Evolutionary conservation across 2,888 invertebrate genomes (phyloP).

Genomic region (Netelia virgata): DNA sequence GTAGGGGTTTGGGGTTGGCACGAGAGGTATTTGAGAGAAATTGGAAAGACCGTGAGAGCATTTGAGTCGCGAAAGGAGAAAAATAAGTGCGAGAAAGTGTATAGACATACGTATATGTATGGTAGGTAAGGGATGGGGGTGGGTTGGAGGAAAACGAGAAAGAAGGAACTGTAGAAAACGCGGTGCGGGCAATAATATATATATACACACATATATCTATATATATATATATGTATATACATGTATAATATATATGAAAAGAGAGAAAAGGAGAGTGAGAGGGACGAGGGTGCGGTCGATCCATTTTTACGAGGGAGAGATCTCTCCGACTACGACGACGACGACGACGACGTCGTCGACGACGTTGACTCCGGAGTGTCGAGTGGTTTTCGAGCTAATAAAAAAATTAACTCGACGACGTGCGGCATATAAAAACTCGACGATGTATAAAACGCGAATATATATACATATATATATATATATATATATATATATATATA

Average conservation of each 20-base stretch:
- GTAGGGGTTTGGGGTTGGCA: background rate
- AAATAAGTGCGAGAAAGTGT: slow-evolving; percentile 60
- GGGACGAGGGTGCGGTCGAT: slow-evolving; percentile 66
- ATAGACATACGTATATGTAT: background rate
- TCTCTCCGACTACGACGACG: slow-evolving; percentile 63
- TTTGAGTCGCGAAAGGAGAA: slow-evolving; percentile 52
- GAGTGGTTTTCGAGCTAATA: slow-evolving; percentile 83
- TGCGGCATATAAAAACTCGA: slow-evolving; percentile 76
- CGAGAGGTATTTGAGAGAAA: slow-evolving; percentile 9
- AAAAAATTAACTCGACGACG: slow-evolving; percentile 80
- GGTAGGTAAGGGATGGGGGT: background rate
- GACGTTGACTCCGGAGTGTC: slow-evolving; percentile 73
- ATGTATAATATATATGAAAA: slow-evolving; percentile 17
- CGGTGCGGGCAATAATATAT: slow-evolving; percentile 8
- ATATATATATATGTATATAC: slow-evolving; percentile 5
- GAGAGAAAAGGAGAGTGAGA: slow-evolving; percentile 29
- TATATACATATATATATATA: slow-evolving; percentile 35
- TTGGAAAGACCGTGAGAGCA: slow-evolving; percentile 34
- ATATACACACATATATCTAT: background rate
- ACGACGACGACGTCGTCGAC: slow-evolving; percentile 69
- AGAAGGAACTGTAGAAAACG: slow-evolving; percentile 48
- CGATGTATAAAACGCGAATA: slow-evolving; percentile 76
- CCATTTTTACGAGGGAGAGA: slow-evolving; percentile 73
- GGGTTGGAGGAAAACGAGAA: slow-evolving; percentile 20
- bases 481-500: slow-evolving; percentile 9